phyloP scores from a whole-genome alignment of 2,113 vertebrate species.

The Shinisaurus crocodilurus region DNA sequence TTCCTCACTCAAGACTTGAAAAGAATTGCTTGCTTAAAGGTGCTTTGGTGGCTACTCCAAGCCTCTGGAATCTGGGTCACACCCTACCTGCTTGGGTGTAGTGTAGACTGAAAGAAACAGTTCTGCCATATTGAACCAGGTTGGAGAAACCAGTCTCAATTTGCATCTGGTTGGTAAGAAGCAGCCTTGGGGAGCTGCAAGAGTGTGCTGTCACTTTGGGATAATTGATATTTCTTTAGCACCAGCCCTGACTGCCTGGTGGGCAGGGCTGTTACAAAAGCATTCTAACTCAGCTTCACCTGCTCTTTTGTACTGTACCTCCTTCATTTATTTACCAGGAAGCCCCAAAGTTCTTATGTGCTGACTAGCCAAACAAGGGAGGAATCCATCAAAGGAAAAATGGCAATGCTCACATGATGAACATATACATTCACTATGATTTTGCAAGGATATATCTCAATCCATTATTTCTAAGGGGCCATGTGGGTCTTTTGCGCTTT shows the following conservation, averaged over 20 bases:
- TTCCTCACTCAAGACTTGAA: neutral
- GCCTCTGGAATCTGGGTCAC: neutral
- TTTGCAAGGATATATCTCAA: neutral
- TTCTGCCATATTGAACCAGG: neutral
- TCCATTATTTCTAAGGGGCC: neutral
- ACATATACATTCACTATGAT: neutral
- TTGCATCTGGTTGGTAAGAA: neutral
- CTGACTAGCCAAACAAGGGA: neutral
- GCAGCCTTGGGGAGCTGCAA: neutral
- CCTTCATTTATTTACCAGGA: neutral
- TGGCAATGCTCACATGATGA: slow-evolving; percentile 28
- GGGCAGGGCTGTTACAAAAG: neutral
- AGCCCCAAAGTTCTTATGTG: neutral
- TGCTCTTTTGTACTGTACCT: neutral
- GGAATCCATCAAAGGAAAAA: neutral
- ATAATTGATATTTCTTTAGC: neutral
- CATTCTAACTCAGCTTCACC: neutral
- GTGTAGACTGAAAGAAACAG: neutral
- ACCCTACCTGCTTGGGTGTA: neutral
- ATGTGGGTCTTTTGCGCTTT: neutral
- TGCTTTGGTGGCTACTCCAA: neutral
- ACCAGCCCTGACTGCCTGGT: accelerated
- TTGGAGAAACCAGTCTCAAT: too few species aligned
- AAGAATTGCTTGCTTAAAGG: neutral
- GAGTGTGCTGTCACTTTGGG: neutral